A percentile compares a stretch with the other conserved stretches of the same genome.
phyloP scores from a whole-genome alignment of 2,888 invertebrate genomes.

The Cheilosia vulpina region DNA sequence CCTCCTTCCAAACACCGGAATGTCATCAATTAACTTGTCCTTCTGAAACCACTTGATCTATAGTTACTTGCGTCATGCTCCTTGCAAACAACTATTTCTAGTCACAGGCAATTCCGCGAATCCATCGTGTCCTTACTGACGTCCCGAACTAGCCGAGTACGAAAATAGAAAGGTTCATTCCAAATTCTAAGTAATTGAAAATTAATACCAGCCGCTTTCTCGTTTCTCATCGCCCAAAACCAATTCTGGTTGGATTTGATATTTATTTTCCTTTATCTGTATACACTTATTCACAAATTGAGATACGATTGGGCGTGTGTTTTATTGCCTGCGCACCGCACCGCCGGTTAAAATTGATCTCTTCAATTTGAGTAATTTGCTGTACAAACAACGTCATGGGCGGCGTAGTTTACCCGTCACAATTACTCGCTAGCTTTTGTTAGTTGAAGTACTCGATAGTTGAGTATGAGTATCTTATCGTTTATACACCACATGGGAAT shows the following conservation, averaged over 20 bases:
- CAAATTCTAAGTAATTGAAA: conserved; percentile 32
- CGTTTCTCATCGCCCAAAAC: conserved; percentile 13
- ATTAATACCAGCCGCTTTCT: conserved; percentile 1
- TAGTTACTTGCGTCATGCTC: conserved; percentile 8
- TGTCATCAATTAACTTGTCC: no score
- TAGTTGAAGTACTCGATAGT: not conserved
- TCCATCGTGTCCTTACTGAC: not conserved
- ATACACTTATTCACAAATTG: not conserved
- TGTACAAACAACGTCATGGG: conserved; percentile 42
- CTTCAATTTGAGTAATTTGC: conserved; percentile 55
- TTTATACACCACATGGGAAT: not conserved
- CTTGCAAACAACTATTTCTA: not conserved
- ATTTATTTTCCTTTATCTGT: conserved; percentile 22
- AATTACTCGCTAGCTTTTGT: not conserved
- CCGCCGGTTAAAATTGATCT: conserved; percentile 26
- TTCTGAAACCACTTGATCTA: not conserved
- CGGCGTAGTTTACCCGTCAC: conserved; percentile 22
- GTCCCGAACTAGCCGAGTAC: not conserved
- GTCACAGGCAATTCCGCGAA: conserved; percentile 11
- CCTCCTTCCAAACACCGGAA: no score
- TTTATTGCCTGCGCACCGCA: not conserved
- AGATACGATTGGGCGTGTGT: conserved; percentile 1
- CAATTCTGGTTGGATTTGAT: conserved; percentile 12
- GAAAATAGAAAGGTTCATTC: not conserved
- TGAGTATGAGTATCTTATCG: not conserved